Evolutionary conservation across 2,113 vertebrate species (phyloP).

Genomic region (Cyphomyrus plagiostoma): DNA sequence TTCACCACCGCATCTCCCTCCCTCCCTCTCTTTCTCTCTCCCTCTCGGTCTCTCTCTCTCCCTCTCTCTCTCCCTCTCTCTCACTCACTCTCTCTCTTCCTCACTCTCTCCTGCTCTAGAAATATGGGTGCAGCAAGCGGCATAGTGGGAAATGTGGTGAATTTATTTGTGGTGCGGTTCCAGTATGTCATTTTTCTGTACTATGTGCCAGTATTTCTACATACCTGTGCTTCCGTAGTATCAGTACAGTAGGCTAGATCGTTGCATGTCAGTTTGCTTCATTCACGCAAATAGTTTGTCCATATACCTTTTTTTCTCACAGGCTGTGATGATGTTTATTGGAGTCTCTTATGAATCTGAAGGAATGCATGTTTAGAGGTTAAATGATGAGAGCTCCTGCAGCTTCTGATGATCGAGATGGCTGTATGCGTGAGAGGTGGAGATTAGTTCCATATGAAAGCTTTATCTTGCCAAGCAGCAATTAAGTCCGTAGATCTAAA

Average conservation of each 20-base stretch:
- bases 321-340: neutral
- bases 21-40: conserved; percentile 33
- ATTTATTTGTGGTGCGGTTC: neutral
- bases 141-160: conserved; percentile 25
- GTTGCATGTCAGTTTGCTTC: neutral
- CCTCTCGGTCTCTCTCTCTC: conserved; percentile 20
- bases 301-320: neutral
- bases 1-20: conserved; percentile 39
- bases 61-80: conserved; percentile 20
- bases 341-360: neutral
- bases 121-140: conserved; percentile 34
- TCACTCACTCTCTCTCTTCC: conserved; percentile 11
- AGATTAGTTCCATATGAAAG: neutral
- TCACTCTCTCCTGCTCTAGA: neutral
- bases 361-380: neutral
- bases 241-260: neutral
- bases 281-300: neutral
- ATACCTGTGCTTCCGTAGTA: neutral
- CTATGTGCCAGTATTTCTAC: conserved; percentile 26
- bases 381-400: neutral
- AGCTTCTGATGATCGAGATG: neutral
- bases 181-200: conserved; percentile 16
- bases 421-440: neutral
- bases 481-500: neutral
- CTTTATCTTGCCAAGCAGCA: neutral